Base-by-base conservation (phyloP, 2,888 invertebrate genomes). In the Brenthis hecate region DNA sequence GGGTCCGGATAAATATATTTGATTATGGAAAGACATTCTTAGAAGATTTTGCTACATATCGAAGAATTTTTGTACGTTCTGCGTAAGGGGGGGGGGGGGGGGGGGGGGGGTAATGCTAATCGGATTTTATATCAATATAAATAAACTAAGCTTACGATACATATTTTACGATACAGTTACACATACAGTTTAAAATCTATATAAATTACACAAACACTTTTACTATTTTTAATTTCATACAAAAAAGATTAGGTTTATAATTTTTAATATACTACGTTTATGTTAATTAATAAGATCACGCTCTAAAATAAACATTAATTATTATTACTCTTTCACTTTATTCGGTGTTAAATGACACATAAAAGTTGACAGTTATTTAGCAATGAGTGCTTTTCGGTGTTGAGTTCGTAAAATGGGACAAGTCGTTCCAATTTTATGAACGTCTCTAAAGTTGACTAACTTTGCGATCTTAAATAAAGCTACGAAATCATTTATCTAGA, bases 371-470 rank as follows among this genome's bases (percentile, higher is more conserved):
- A 67, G 65, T 69, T 60, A 66, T 71, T 65, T 60, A 72, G 64
- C 66, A 67, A 67, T 71, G 70, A 73, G 70, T 68, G 73, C 72
- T 69, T 65, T 73, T 70, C 63, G 56, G 61, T 72, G 73, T 73
- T 68, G 66, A 72, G 65, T 70, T 70, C 70, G 60, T 68, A 70
- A 70, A 66, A 69, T 66, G 56, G 65, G 63, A 69, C 66, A 68
- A 66, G 67, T 69, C 70, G 67, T 63, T 69, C 61, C 65, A 70
- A 71, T 73, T 72, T 72, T 70, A 70, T 66, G 72, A 69, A 61
- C 68, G 61, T 51, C 66, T 62, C 56, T 68, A 66, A 69, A 69
- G 56, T 62, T 64, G 54, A 62, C 63, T 57, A 66, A 64, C 28
- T 47, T 77, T 19, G 63, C 43, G 57, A 70, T 47, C 65, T 65